These are phyloP conservation scores for Kryptolebias ocellatus DNA, from an alignment of 2,797 vertebrate species.

Conservation along the genomic window DNA sequence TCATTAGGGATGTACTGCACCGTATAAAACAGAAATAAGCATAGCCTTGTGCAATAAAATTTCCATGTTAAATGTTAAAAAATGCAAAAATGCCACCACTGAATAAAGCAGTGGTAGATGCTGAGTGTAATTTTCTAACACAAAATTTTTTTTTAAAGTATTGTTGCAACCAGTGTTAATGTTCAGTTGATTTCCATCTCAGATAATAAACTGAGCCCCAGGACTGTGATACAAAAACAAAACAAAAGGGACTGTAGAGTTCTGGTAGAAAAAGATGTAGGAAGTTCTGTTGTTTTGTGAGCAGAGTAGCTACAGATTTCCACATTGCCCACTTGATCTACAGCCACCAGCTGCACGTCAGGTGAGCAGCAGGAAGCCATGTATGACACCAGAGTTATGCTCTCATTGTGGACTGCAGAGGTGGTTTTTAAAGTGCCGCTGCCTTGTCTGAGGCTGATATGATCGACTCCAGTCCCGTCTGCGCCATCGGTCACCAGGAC, in stretches of 20 bases:
- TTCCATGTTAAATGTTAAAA: too few relatives aligned
- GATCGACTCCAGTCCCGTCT: slow-evolving; percentile 45
- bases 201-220: not conserved
- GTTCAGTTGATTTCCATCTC: not conserved
- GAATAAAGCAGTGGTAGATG: too few relatives aligned
- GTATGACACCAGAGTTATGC: slow-evolving; percentile 58
- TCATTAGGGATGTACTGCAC: too few relatives aligned
- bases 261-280: slow-evolving; percentile 2
- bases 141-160: too few relatives aligned
- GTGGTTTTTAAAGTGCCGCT: slow-evolving; percentile 58
- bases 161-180: not conserved
- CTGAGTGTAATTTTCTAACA: too few relatives aligned
- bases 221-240: slow-evolving; percentile 15
- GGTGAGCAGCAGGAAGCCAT: slow-evolving; percentile 62
- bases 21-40: too few relatives aligned
- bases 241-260: slow-evolving; percentile 5
- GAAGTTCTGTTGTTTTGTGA: not conserved
- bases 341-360: slow-evolving; percentile 54
- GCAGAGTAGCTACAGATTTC: slow-evolving; percentile 41
- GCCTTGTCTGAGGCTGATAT: slow-evolving; percentile 49
- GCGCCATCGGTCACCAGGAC: slow-evolving; percentile 51
- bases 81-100: too few relatives aligned
- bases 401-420: slow-evolving; percentile 6
- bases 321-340: slow-evolving; percentile 66
- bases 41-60: too few relatives aligned